Base-by-base conservation (phyloP, 2,113 vertebrate genomes). In the Smithornis capensis region DNA sequence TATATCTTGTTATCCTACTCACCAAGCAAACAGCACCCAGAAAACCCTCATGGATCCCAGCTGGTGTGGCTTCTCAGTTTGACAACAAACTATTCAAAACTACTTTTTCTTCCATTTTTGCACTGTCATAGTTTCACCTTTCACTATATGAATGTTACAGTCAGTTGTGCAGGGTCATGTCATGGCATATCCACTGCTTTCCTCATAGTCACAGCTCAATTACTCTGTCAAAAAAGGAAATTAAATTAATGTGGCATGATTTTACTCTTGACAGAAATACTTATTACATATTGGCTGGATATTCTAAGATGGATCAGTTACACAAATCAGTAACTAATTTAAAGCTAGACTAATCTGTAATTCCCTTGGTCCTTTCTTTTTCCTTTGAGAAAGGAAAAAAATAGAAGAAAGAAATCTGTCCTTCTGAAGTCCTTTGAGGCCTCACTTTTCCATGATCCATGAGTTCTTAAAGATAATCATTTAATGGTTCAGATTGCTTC, bases 401-500 rank as follows among this genome's bases (percentile, higher is more conserved):
- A 37, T 1, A 18, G 5, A 60, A 59, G 5, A n/a, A 44, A 56
- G 14, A 44, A 55, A 40, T 45, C n/a, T n/a, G 44, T 79, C 82
- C 25, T 90, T 90, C 91, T 85, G 29, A 35, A 76, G 73, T 67
- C 89, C 83, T 94, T 68, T 53, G 89, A 83, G 92, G 45, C 59
- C 56, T 89, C 83, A 38, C 91, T 92, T 89, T 55, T 89, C 83
- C 6, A 2, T 86, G 94, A 92, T 93, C 85, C 59, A 9, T 24
- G 55, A 63, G 68, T 74, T 52, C 68, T 90, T 78, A 71, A 59
- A 89, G 92, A 87, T 79, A 91, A 91, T 56, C 6, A 78, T 56
- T 79, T 75, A 94, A 94, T 87, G 62, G 47, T 60, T 96, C 89
- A 92, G 77, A 79, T 78, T 87, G 57, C 21, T 94, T 84, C 68